Conservation (phyloP, 2,888 invertebrate species). For the Brenthis daphne region DNA sequence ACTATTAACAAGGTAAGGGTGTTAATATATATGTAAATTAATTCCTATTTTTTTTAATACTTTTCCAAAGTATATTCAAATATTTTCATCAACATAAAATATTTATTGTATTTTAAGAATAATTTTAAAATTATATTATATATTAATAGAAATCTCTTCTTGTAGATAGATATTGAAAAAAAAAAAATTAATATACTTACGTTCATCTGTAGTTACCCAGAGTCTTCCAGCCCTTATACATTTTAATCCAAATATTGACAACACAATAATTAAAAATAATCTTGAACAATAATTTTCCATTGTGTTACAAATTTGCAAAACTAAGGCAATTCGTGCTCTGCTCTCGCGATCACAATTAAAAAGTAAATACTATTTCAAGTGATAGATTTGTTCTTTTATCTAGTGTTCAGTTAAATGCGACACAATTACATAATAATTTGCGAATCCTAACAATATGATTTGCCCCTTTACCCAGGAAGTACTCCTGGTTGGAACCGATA, state of each 20-base stretch:
- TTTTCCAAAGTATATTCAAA: too few relatives aligned
- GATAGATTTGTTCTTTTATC: conserved; percentile 17
- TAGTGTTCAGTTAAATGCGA: conserved; percentile 11
- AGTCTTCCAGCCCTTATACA: conserved; percentile 31
- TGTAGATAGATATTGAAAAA: not conserved
- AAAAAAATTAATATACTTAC: conserved; percentile 51
- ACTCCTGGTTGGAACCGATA: conserved; percentile 27
- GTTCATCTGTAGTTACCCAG: conserved; percentile 66
- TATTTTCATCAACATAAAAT: too few relatives aligned
- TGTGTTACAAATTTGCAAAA: not conserved
- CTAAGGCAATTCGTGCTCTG: not conserved
- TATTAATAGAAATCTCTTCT: not conserved
- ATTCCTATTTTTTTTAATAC: not conserved
- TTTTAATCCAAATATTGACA: conserved; percentile 23
- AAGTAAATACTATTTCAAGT: not conserved
- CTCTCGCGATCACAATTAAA: not conserved
- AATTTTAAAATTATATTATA: too few relatives aligned
- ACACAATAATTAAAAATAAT: not conserved
- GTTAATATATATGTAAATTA: not conserved
- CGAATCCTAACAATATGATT: conserved; percentile 16
- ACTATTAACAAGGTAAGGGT: conserved; percentile 2
- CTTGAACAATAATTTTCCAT: conserved; percentile 9
- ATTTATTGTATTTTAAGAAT: too few relatives aligned
- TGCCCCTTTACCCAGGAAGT: conserved; percentile 27
- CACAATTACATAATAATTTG: conserved; percentile 18